These are phyloP conservation scores for Bilobella aurantiaca DNA, from an alignment of 1,140 invertebrate species.

Conservation along the genomic window DNA sequence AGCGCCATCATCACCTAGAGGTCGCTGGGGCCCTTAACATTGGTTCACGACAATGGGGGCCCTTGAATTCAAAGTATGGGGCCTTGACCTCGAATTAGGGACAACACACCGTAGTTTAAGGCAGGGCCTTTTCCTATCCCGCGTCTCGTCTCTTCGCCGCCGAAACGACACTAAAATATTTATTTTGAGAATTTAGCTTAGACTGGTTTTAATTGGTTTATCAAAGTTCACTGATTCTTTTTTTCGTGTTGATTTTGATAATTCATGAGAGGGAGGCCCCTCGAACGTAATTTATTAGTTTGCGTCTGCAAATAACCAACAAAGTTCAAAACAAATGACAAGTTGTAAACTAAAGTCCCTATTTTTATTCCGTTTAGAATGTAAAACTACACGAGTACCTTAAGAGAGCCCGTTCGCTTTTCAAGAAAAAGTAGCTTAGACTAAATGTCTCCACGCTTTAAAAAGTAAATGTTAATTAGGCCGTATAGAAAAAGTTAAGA, in stretches of 20 bases:
- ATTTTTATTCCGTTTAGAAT: not conserved
- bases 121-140: not conserved
- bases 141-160: not conserved
- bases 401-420: not conserved
- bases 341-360: not conserved
- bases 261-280: no score
- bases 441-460: not conserved
- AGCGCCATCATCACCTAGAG: not conserved
- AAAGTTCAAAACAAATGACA: constrained; percentile 4
- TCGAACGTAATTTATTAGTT: not conserved
- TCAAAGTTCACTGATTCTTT: no score
- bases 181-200: not conserved
- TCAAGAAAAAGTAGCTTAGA: not conserved
- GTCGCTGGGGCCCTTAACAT: not conserved
- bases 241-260: no score
- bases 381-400: no score
- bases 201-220: not conserved
- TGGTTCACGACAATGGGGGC: not conserved
- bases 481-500: not conserved
- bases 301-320: not conserved
- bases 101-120: no score
- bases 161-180: not conserved
- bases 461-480: not conserved
- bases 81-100: not conserved
- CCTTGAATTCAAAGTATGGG: not conserved